phyloP scores from a whole-genome alignment of 2,888 invertebrate species.

The Ecliptopera silaceata region DNA sequence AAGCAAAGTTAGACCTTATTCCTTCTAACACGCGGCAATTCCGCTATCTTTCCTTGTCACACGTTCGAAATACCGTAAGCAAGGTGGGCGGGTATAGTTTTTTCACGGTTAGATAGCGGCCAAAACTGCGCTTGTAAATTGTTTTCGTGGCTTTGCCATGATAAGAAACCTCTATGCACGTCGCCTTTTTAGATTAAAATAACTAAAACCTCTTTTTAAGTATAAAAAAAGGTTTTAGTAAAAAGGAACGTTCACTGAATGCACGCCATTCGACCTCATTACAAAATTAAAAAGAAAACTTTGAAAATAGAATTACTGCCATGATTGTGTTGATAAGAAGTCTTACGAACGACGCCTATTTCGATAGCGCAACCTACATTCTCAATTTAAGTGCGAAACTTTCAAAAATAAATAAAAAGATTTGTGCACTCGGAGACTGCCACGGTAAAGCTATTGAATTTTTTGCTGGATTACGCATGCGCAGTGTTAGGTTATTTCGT shows the following conservation, averaged over 20 bases:
- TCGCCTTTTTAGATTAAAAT: slow-evolving; percentile 27
- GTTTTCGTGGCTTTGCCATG: slow-evolving; percentile 64
- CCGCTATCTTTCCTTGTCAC: slow-evolving; percentile 55
- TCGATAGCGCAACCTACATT: not conserved
- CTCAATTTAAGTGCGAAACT: not conserved
- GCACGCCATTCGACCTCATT: not conserved
- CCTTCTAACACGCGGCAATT: slow-evolving; percentile 47
- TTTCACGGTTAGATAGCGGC: slow-evolving; percentile 80
- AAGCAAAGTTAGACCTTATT: slow-evolving; percentile 53
- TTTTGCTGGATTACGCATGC: no score
- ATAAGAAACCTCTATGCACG: slow-evolving; percentile 31
- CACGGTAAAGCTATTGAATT: no score
- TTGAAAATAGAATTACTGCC: slow-evolving; percentile 3
- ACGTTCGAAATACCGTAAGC: slow-evolving; percentile 79
- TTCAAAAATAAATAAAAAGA: not conserved
- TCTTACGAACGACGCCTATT: not conserved
- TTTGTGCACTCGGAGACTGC: no score
- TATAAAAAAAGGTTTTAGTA: no score
- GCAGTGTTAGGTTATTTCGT: no score
- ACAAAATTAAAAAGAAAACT: slow-evolving; percentile 2
- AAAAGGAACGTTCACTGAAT: no score
- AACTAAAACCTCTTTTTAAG: no score
- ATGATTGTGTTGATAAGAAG: slow-evolving; percentile 3
- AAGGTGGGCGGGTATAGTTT: slow-evolving; percentile 74
- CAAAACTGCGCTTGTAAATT: slow-evolving; percentile 59